Base-by-base conservation (phyloP, 1,140 invertebrate species). In the Apis florea region DNA sequence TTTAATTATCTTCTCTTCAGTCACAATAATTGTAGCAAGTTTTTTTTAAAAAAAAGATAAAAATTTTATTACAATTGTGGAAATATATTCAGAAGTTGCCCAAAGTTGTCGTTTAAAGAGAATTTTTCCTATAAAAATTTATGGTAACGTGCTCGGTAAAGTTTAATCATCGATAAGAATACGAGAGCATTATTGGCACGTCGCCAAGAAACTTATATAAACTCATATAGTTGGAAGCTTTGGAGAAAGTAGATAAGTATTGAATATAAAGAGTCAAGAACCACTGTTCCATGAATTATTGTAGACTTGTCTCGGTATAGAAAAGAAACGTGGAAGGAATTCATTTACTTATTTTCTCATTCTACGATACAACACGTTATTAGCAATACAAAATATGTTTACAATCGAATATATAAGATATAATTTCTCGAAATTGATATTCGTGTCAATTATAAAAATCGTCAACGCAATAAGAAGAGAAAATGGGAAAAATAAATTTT, bases 181-280 rank as follows among this genome's bases (percentile, higher is more conserved):
- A 21, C 12, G 31, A 26, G 24, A 12, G 40, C 31, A 56, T 67
- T 24, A 68, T 80, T 51, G 79, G 82, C 76, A 59, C 19, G 51
- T 64, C 80, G 88, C 88, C 87, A 88, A 85, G 83, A 79, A 90
- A 87, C 31, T 40, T 40, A 40, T 40, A 40, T 40, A 40, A 40
- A 40, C 4, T 40, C 81, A 83, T 87, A 83, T 51, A 79, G 67
- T 80, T 79, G 83, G 88, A 83, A 75, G 87, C 75, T 68, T 53
- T 40, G 85, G 77, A 85, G 85, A 88, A 85, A 89, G 86, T 89
- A 76, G 81, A 75, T 75, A 64, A 53, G 83, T 84, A 84, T 82
- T 71, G 74, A 73, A 82, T 84, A n/a, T 63, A 54, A 63, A 54
- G 79, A 85, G 40, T 49, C 78, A 78, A 84, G 83, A 79, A 77